A percentile compares a stretch with the other conserved stretches of the same genome.
phyloP scores from a whole-genome alignment of 1,140 invertebrate species.

The Cotesia chilonis region DNA sequence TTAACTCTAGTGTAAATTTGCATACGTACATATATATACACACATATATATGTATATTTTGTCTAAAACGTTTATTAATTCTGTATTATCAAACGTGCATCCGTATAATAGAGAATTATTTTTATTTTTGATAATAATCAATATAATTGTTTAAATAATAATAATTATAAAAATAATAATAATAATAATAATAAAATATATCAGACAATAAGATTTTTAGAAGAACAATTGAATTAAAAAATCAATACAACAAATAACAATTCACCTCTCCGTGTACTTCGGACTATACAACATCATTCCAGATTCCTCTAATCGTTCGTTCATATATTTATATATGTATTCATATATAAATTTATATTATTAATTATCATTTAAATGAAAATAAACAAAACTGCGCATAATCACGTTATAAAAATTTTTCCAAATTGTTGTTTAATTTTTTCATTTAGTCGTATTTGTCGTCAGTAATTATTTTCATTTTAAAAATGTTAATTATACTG shows the following conservation, averaged over 20 bases:
- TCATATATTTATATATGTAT: slow-evolving; percentile 13
- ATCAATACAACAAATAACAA: slow-evolving; percentile 33
- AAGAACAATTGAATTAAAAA: slow-evolving; percentile 32
- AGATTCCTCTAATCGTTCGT: slow-evolving; percentile 15
- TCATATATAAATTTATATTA: too few species aligned
- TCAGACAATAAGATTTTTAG: slow-evolving; percentile 25
- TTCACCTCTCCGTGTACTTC: slow-evolving; percentile 28
- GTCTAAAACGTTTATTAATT: too few species aligned
- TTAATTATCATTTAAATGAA: slow-evolving; percentile 11
- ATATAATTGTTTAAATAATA: slow-evolving; percentile 41
- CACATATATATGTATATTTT: slow-evolving; percentile 47
- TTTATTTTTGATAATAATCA: slow-evolving; percentile 38
- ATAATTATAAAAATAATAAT: slow-evolving; percentile 50
- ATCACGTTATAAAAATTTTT: slow-evolving; percentile 30
- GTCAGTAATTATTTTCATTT: slow-evolving; percentile 21
- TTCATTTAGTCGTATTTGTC: slow-evolving; percentile 28
- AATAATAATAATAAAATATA: slow-evolving; percentile 42
- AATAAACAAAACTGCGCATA: slow-evolving; percentile 11
- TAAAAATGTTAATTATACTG: slow-evolving; percentile 26
- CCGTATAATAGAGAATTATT: slow-evolving; percentile 50
- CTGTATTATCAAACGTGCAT: slow-evolving; percentile 52
- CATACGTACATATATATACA: slow-evolving; percentile 51
- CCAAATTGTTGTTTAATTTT: slow-evolving; percentile 32
- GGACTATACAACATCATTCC: slow-evolving; percentile 20
- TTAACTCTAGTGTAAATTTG: slow-evolving; percentile 40